These are phyloP conservation scores for Uloborus plumipes DNA, from an alignment of 2,888 invertebrate genomes.

Conservation along the genomic window DNA sequence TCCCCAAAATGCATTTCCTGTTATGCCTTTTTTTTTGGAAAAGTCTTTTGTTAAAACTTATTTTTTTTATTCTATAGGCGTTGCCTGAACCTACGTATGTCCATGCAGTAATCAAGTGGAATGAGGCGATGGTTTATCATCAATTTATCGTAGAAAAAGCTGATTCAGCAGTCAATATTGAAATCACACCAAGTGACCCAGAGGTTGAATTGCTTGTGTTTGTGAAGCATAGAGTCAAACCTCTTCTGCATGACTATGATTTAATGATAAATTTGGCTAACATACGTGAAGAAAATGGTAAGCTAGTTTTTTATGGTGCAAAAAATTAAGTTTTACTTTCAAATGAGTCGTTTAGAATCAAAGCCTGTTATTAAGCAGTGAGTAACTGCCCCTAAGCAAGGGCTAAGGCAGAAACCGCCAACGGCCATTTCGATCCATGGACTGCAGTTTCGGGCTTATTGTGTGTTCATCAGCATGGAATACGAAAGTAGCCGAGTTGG, in stretches of 20 bases:
- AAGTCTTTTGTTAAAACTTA: neutral
- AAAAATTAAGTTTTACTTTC: no score
- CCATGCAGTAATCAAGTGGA: slow-evolving; percentile 66
- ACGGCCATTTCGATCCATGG: no score
- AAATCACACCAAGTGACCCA: slow-evolving; percentile 66
- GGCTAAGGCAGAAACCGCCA: no score
- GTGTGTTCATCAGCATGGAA: no score
- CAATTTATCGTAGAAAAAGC: slow-evolving; percentile 67
- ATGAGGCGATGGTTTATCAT: slow-evolving; percentile 68
- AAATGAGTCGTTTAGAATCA: no score
- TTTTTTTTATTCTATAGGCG: slow-evolving; percentile 15
- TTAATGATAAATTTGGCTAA: slow-evolving; percentile 65
- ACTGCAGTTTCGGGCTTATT: no score
- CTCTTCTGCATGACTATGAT: slow-evolving; percentile 65
- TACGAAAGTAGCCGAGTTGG: no score
- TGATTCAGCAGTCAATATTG: slow-evolving; percentile 68
- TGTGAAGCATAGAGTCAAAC: slow-evolving; percentile 66
- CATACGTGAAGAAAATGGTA: slow-evolving; percentile 64
- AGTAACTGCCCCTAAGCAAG: no score
- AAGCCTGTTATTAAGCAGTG: no score
- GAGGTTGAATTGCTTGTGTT: slow-evolving; percentile 66
- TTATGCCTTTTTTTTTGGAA: neutral
- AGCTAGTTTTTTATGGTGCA: neutral
- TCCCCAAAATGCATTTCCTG: no score
- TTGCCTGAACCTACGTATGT: slow-evolving; percentile 66